Evolutionary conservation across 2,113 vertebrate genomes (phyloP).

Genomic region (Ia io): DNA sequence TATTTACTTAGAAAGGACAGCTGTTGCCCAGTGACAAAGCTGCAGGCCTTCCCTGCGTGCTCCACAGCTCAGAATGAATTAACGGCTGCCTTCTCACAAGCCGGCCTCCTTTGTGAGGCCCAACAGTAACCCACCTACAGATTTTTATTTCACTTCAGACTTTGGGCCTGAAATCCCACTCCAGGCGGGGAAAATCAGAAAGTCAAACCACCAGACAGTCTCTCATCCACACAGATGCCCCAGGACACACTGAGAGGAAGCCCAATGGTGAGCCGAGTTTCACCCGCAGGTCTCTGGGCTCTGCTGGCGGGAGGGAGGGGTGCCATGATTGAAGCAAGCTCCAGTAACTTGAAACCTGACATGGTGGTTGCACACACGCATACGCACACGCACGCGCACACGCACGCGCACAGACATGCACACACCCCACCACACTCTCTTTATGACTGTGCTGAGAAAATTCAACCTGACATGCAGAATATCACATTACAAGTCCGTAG

Average conservation of each 20-base stretch:
- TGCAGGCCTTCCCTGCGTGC: background rate
- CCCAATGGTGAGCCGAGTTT: background rate
- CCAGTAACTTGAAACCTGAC: background rate
- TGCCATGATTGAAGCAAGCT: background rate
- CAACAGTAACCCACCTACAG: background rate
- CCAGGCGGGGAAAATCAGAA: background rate
- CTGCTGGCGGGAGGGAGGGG: background rate
- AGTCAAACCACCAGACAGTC: background rate
- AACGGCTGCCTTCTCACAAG: background rate
- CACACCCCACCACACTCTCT: background rate
- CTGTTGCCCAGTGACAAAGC: constrained; percentile 49
- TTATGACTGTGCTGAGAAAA: constrained; percentile 1
- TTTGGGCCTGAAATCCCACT: background rate
- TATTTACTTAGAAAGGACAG: constrained; percentile 51
- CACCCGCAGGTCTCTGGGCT: background rate
- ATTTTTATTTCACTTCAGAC: background rate
- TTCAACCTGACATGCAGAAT: background rate
- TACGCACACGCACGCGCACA: background rate
- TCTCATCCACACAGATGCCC: background rate
- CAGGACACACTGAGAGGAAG: background rate
- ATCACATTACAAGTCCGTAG: background rate
- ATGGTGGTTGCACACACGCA: background rate
- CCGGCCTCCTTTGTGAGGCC: background rate
- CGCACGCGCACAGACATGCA: background rate
- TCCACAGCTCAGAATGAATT: background rate